Conservation (phyloP, 2,113 vertebrate species). For the Menura novaehollandiae region DNA sequence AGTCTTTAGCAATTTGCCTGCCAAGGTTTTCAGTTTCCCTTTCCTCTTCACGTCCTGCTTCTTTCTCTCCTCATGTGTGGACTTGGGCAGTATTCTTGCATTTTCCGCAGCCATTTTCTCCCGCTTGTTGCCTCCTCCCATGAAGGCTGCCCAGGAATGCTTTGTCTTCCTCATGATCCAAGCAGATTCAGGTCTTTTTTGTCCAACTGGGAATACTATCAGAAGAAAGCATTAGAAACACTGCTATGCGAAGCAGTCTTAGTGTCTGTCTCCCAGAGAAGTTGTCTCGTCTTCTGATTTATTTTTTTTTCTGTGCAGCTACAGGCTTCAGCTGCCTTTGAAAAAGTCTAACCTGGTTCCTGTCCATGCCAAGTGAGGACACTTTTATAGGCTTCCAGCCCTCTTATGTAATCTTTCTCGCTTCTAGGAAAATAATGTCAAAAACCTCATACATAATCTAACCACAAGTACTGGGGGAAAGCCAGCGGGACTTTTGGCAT, state of each 20-base stretch:
- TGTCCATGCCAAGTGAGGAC: background rate
- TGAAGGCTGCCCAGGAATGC: background rate
- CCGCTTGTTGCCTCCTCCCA: background rate
- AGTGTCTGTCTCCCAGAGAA: background rate
- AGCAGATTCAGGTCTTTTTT: background rate
- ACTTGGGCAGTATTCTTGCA: background rate
- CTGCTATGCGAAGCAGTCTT: background rate
- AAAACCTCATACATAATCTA: background rate
- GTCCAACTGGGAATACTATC: background rate
- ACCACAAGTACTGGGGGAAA: slow-evolving; percentile 15
- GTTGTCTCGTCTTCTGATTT: background rate
- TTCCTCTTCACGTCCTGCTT: background rate
- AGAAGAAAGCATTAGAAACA: background rate
- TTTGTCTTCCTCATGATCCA: slow-evolving; percentile 19
- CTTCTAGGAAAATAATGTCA: slow-evolving; percentile 6
- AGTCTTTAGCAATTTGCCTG: slow-evolving; percentile 7
- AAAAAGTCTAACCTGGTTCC: background rate
- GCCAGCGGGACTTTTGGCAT: background rate
- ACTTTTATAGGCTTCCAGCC: slow-evolving; percentile 34
- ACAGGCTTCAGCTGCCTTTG: background rate
- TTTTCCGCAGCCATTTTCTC: background rate
- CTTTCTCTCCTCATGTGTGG: background rate
- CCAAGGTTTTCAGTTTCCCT: background rate
- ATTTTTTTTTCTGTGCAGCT: background rate
- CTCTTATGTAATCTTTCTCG: background rate